Percentiles rank a stretch among this genome's conserved stretches.
Conservation (phyloP, 1,140 invertebrate species). For the Adoxophyes honmai region DNA sequence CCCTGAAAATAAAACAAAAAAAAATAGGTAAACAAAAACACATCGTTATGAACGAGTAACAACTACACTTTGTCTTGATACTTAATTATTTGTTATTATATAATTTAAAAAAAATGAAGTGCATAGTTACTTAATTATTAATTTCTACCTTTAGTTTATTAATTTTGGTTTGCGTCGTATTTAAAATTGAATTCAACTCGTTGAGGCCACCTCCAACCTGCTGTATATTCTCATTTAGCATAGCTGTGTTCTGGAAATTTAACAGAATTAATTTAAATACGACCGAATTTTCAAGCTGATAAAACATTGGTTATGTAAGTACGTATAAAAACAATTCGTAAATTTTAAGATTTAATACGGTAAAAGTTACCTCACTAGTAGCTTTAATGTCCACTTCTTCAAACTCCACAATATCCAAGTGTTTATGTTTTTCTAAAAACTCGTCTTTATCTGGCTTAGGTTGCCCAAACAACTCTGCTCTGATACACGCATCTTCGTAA, state of each 20-base stretch:
- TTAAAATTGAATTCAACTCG: conserved; percentile 88
- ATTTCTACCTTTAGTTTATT: conserved; percentile 90
- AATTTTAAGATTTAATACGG: too few relatives aligned
- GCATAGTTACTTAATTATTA: too few relatives aligned
- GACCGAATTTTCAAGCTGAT: too few relatives aligned
- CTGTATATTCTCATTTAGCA: conserved; percentile 82
- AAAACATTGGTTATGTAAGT: too few relatives aligned
- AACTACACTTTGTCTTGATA: too few relatives aligned
- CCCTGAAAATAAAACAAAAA: conserved; percentile 77
- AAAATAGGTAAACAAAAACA: too few relatives aligned
- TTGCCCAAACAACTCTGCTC: conserved; percentile 85
- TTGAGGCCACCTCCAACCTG: conserved; percentile 87
- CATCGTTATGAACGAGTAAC: too few relatives aligned
- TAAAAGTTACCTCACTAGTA: conserved; percentile 61
- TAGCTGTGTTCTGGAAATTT: conserved; percentile 60
- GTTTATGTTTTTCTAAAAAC: conserved; percentile 78
- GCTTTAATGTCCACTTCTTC: conserved; percentile 74
- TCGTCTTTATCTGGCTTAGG: conserved; percentile 81
- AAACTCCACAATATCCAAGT: conserved; percentile 64
- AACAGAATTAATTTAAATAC: too few relatives aligned
- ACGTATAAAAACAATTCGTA: too few relatives aligned
- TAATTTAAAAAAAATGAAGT: too few relatives aligned
- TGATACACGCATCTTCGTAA: conserved; percentile 84
- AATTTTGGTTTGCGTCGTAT: conserved; percentile 90
- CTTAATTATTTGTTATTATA: too few relatives aligned